Evolutionary conservation across 1,140 invertebrate species (phyloP).

Genomic region (Sarcophaga bullata): DNA sequence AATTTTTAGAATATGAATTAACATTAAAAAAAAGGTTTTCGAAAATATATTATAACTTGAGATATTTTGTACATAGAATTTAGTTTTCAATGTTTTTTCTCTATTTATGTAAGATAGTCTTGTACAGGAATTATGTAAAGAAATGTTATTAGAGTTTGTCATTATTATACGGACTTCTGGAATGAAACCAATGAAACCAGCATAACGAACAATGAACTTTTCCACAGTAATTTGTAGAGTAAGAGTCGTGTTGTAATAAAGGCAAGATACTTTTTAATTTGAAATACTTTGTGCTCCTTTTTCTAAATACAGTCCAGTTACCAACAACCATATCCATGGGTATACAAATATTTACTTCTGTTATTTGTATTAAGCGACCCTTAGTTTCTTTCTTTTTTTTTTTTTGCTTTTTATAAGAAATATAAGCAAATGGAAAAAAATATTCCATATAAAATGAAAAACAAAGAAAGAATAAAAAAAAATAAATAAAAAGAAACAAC

Average conservation of each 20-base stretch:
- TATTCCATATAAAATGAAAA: conserved; percentile 26
- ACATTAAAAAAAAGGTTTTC: too few relatives aligned
- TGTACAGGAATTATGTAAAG: too few relatives aligned
- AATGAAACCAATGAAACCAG: neutral
- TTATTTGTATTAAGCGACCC: neutral
- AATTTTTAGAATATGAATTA: too few relatives aligned
- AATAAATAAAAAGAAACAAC: neutral
- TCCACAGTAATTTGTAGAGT: neutral
- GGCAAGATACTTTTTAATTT: neutral
- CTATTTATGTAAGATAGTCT: too few relatives aligned
- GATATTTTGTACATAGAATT: too few relatives aligned
- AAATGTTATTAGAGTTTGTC: neutral
- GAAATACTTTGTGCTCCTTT: neutral
- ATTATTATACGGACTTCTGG: neutral
- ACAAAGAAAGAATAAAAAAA: neutral
- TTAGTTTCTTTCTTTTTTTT: neutral
- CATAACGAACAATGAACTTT: conserved; percentile 1
- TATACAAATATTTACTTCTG: neutral
- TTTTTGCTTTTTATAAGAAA: too few relatives aligned
- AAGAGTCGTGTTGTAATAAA: neutral
- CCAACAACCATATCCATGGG: neutral
- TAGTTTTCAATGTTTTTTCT: too few relatives aligned
- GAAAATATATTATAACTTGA: too few relatives aligned
- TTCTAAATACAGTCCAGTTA: neutral
- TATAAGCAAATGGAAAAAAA: neutral